These are phyloP conservation scores for Tor tambroides DNA, from an alignment of 2,113 vertebrate species.

Conservation along the genomic window DNA sequence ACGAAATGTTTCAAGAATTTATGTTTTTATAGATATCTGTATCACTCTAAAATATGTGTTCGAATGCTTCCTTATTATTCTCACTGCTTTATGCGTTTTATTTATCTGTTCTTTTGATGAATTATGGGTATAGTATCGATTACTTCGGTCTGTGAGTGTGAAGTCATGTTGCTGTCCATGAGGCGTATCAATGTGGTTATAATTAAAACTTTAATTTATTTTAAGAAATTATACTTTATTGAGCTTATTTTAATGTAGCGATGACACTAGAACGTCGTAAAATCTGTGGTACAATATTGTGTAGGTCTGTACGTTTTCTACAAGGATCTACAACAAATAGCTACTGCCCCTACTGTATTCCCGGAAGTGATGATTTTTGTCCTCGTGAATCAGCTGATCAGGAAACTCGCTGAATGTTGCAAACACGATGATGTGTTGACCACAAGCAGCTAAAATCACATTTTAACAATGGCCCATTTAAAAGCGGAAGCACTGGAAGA, in stretches of 20 bases:
- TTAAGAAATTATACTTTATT: neutral
- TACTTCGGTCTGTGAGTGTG: constrained; percentile 61
- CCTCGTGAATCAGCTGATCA: constrained; percentile 72
- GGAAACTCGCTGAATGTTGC: constrained; percentile 35
- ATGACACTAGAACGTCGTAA: neutral
- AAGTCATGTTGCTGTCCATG: neutral
- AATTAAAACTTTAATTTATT: neutral
- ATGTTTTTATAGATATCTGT: neutral
- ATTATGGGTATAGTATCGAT: constrained; percentile 20
- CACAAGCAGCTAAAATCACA: constrained; percentile 20
- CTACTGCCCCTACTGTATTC: neutral
- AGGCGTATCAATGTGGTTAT: neutral
- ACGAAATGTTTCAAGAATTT: neutral
- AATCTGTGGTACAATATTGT: neutral
- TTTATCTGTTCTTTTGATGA: neutral
- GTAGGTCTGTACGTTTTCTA: constrained; percentile 3
- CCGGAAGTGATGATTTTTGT: constrained; percentile 63
- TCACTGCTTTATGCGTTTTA: neutral
- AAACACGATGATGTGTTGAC: constrained; percentile 35
- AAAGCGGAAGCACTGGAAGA: constrained; percentile 25
- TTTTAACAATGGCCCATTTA: constrained; percentile 39
- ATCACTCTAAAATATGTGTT: neutral
- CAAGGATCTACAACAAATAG: neutral
- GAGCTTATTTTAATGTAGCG: too few species aligned
- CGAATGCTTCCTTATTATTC: neutral